A percentile compares a stretch with the other conserved stretches of the same genome.
These are phyloP conservation scores for Taenaris catops DNA, from an alignment of 2,888 invertebrate genomes.

Conservation along the genomic window DNA sequence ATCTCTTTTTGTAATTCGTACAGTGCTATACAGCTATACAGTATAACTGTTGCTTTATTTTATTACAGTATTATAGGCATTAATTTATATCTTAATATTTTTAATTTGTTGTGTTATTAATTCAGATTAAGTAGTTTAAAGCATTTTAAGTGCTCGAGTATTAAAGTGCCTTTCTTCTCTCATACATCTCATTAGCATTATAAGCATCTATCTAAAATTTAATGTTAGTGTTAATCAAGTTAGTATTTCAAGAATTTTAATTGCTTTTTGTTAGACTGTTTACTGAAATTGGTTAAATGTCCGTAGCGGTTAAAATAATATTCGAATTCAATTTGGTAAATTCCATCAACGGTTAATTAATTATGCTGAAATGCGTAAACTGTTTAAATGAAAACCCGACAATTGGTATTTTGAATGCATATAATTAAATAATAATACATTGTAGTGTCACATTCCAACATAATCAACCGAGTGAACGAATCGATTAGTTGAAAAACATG, in stretches of 20 bases:
- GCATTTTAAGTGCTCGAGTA: too few relatives aligned
- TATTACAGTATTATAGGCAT: too few relatives aligned
- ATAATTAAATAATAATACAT: too few relatives aligned
- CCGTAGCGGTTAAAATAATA: constrained; percentile 12
- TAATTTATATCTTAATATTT: too few relatives aligned
- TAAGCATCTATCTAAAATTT: constrained; percentile 68
- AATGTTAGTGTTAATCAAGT: constrained; percentile 40
- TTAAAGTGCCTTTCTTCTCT: constrained; percentile 71
- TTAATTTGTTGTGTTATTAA: too few relatives aligned
- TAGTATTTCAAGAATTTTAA: constrained; percentile 25
- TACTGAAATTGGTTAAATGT: constrained; percentile 7
- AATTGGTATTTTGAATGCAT: too few relatives aligned
- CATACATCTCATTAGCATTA: constrained; percentile 67
- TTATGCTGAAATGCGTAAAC: constrained; percentile 7
- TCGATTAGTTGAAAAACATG: too few relatives aligned
- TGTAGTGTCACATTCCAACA: neutral
- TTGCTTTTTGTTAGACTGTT: constrained; percentile 8
- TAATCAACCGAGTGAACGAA: too few relatives aligned
- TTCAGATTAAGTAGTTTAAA: too few relatives aligned
- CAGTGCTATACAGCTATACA: constrained; percentile 44
- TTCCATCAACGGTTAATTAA: too few relatives aligned
- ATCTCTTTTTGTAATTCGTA: constrained; percentile 47
- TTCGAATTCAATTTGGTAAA: constrained; percentile 16
- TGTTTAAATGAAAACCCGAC: constrained; percentile 2
- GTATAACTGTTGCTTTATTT: too few relatives aligned